Conservation (phyloP, 2,888 invertebrate species). For the Pseudoips prasinana region DNA sequence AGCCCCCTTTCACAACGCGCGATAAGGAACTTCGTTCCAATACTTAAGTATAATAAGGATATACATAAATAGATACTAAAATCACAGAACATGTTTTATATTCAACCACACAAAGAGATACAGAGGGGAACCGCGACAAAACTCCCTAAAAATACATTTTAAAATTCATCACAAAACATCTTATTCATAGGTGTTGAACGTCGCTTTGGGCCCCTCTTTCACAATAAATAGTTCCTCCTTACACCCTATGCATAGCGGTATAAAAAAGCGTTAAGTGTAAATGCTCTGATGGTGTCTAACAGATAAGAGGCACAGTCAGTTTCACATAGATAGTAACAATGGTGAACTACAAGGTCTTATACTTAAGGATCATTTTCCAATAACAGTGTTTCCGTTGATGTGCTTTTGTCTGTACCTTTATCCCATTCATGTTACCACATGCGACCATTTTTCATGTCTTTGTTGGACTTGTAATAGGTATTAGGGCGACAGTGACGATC, state of each 20-base stretch:
- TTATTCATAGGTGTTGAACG: conserved; percentile 4
- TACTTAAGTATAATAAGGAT: too few species aligned
- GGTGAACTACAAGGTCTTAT: too few species aligned
- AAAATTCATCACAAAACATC: background rate
- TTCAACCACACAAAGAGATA: too few species aligned
- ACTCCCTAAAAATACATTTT: background rate
- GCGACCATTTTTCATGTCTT: conserved; percentile 77
- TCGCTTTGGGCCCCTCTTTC: conserved; percentile 16
- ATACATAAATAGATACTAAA: background rate
- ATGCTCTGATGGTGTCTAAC: conserved; percentile 56
- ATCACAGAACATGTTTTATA: background rate
- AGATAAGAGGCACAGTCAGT: conserved; percentile 73
- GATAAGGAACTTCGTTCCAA: too few species aligned
- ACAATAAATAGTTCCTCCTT: conserved; percentile 19
- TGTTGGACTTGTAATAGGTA: conserved; percentile 65
- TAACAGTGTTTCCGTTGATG: too few species aligned
- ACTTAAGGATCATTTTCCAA: too few species aligned
- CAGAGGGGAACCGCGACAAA: too few species aligned
- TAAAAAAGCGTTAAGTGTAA: conserved; percentile 46
- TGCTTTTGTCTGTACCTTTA: too few species aligned
- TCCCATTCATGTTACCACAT: conserved; percentile 65
- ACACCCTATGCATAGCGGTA: conserved; percentile 27
- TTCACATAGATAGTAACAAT: too few species aligned
- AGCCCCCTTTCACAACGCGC: too few species aligned
- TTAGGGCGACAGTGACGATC: conserved; percentile 53